Conservation (phyloP, 2,888 invertebrate genomes). For the Xanthia togata region DNA sequence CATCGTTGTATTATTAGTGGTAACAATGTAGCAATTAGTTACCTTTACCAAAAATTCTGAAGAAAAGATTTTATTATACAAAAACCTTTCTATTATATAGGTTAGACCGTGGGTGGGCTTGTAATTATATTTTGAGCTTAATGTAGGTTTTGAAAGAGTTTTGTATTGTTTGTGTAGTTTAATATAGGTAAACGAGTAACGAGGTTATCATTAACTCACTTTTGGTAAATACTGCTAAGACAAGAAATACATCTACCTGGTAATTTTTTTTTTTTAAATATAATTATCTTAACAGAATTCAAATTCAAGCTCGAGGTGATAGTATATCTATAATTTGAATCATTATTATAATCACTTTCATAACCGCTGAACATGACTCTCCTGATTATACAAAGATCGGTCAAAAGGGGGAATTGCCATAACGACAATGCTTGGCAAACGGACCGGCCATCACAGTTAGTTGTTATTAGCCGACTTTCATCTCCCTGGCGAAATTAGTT, state of each 20-base stretch:
- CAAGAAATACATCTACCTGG: background rate
- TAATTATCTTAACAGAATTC: background rate
- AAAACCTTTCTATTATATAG: conserved; percentile 12
- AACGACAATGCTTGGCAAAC: conserved; percentile 10
- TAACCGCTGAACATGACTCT: background rate
- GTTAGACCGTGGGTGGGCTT: conserved; percentile 10
- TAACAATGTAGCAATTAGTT: conserved; percentile 58
- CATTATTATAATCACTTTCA: background rate
- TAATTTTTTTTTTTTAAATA: background rate
- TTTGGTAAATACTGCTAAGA: background rate
- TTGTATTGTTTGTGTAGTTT: conserved; percentile 10
- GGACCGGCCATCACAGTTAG: background rate
- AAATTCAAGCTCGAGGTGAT: background rate
- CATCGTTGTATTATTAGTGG: conserved; percentile 46
- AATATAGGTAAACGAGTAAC: background rate
- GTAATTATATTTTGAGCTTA: conserved; percentile 22
- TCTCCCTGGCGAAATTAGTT: background rate
- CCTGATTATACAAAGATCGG: conserved; percentile 1
- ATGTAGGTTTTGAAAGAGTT: conserved; percentile 2
- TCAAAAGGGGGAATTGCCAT: conserved; percentile 12
- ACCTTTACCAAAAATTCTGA: conserved; percentile 31
- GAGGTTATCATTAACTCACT: background rate
- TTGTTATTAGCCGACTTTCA: background rate
- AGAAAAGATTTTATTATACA: conserved; percentile 26
- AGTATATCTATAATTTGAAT: background rate